Evolutionary conservation across 1,140 invertebrate genomes (phyloP), one percentile per base, ranked within the genome.

Genomic region (Oreohelix idahoensis): DNA sequence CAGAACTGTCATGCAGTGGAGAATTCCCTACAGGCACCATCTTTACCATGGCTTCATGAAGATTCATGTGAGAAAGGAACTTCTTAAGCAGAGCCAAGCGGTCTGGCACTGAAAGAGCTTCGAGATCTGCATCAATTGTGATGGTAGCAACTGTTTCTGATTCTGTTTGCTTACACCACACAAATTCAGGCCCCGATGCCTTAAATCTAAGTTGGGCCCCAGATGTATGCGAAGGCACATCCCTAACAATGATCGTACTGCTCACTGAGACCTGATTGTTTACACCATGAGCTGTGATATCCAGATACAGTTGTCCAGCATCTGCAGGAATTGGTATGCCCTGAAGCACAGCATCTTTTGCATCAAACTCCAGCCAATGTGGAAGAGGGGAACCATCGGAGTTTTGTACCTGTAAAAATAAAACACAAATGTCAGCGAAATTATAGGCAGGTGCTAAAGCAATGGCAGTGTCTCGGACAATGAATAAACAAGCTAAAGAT

Each of bases 251-350:
- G 29, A 91, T 85, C 36, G 88, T 87, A 86, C 91, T 90, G 38
- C 89, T 87, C 86, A 90, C 88, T 79, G 86, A 86, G 70, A 87
- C 88, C 39, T 85, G 35, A 42, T 51, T 51, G 77, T 83, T 84
- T 49, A 82, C 36, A 35, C 86, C 85, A 66, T 86, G 84, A 39
- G 90, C 92, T 2, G 94, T 79, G 8, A 95, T 94, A 87, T 95
- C 93, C 53, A 96, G 90, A 76, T 94, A 93, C 88, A 94, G 92
- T 53, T 94, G 93, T 17, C 94, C 94, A 0, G 94, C 84, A 86
- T 95, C 94, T 66, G 93, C 90, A 38, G 92, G 93, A 15, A 91
- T 89, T 10, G 95, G 95, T 38, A 95, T 93, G 20, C 95, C 95
- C 86, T 93, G 89, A 32, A 95, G 88, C 0, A 92, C 89, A 45